Percentiles rank a stretch among this genome's conserved stretches.
Evolutionary conservation across 2,888 invertebrate species (phyloP).

Genomic region (Coenonympha arcania): DNA sequence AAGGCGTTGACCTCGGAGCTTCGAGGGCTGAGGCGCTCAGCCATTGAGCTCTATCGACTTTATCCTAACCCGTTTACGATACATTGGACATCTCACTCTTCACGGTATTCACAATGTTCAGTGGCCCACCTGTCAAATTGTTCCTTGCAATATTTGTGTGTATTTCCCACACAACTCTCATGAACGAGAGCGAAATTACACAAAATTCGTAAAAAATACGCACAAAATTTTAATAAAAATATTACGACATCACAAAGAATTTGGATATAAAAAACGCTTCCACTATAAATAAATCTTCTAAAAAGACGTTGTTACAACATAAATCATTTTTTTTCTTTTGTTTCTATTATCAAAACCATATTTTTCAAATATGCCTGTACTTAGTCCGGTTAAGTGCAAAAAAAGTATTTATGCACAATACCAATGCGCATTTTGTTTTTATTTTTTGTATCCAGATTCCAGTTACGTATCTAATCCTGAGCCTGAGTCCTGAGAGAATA

Average conservation of each 20-base stretch:
- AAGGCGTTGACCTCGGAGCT: constrained; percentile 89
- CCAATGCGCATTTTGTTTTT: not conserved
- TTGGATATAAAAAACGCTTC: constrained; percentile 72
- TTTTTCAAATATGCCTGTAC: constrained; percentile 41
- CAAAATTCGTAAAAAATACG: constrained; percentile 55
- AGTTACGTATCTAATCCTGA: too few species aligned
- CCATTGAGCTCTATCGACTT: constrained; percentile 77
- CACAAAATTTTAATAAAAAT: constrained; percentile 69
- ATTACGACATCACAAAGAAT: constrained; percentile 74
- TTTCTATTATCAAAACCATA: constrained; percentile 64
- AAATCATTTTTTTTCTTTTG: constrained; percentile 65
- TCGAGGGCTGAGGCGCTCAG: constrained; percentile 82
- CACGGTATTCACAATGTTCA: constrained; percentile 61
- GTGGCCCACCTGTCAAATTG: constrained; percentile 60
- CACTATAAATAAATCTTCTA: constrained; percentile 65
- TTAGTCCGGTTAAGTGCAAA: not conserved
- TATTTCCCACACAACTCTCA: constrained; percentile 61
- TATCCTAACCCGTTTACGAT: constrained; percentile 73
- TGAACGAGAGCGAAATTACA: constrained; percentile 57
- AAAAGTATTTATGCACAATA: not conserved
- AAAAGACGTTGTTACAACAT: constrained; percentile 71
- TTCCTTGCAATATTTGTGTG: constrained; percentile 46
- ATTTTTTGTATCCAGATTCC: too few species aligned
- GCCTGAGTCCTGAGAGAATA: too few species aligned
- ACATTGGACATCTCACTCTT: constrained; percentile 73